Conservation (phyloP, 2,113 vertebrate species). For the Mastomys natalensis region DNA sequence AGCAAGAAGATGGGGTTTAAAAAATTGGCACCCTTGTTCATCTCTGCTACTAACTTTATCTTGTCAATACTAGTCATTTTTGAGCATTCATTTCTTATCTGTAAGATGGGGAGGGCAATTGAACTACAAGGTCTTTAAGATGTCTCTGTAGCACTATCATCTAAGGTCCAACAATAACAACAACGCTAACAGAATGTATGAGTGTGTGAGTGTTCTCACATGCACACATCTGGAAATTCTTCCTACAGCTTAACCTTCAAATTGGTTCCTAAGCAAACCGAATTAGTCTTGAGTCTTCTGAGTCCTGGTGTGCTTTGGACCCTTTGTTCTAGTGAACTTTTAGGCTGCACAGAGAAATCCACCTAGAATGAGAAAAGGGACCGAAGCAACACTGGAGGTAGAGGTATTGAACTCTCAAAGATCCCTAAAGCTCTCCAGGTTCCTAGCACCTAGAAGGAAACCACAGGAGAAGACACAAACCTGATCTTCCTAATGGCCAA, state of each 20-base stretch:
- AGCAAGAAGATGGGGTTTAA: not conserved
- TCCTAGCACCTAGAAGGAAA: too few species aligned
- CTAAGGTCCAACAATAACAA: not conserved
- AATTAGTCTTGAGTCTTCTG: not conserved
- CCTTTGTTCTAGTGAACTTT: fast-evolving
- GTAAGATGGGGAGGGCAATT: not conserved
- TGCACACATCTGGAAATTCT: not conserved
- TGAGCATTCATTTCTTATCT: not conserved
- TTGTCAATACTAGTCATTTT: not conserved
- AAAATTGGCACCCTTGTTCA: not conserved
- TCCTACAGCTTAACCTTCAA: not conserved
- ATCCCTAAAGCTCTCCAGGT: not conserved
- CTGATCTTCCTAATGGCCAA: not conserved
- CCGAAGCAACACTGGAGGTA: not conserved
- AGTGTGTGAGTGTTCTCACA: not conserved
- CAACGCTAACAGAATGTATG: not conserved
- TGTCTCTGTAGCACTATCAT: not conserved
- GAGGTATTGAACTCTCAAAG: not conserved
- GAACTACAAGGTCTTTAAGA: not conserved
- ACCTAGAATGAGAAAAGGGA: not conserved
- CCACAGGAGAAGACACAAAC: not conserved
- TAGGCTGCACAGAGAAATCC: not conserved
- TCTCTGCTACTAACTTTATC: not conserved
- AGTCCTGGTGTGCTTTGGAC: not conserved
- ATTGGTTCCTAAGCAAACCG: not conserved